Base-by-base conservation (phyloP, 2,888 invertebrate genomes). In the Tachina fera region DNA sequence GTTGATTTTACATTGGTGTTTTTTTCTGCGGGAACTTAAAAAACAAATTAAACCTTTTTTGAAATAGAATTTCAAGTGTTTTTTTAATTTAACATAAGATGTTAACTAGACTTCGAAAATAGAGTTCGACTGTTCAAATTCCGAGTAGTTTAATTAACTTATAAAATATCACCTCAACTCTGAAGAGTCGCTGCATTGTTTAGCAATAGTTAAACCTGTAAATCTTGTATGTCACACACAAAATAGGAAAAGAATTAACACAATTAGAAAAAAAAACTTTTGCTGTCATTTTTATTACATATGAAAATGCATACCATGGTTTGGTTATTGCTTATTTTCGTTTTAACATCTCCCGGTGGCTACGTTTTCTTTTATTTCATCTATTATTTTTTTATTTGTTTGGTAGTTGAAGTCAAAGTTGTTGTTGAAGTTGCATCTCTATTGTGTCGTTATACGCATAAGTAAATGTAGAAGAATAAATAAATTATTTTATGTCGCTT, bases 401-500 rank as follows among this genome's bases (percentile, higher is more conserved):
- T 31, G 3, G 70, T 45, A 70, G 53, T 51, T 51, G 16, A 14
- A 47, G 71, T 72, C 63, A 53, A 58, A 16, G 67, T 60, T 67
- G 67, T 74, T 45, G 19, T 68, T 68, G 14, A 22, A 78, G 72
- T 70, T 71, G 78, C 74, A 74, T 68, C 72, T 78, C 72, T 67
- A 83, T 68, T 72, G 68, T 74, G 47, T 14, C 61, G 63, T 10
- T 39, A 19, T 39, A 56, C 56, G 61, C 61, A 31, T 68, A 75
- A 79, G 74, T 78, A 75, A 79, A 83, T 78, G 68, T 78, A 22
- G 41, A 74, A 22, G 41, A 74, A 83, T 79, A 83, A 83, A 83
- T 83, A 83, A 83, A 83, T 83, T 79, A 79, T 83, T 79, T 83
- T 60, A 79, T 83, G 74, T 83, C 83, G 83, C 83, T 75, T 79